A percentile compares a stretch with the other conserved stretches of the same genome.
These are phyloP conservation scores for Sorex maritimensis DNA, from an alignment of 2,797 vertebrate genomes.

Conservation along the genomic window DNA sequence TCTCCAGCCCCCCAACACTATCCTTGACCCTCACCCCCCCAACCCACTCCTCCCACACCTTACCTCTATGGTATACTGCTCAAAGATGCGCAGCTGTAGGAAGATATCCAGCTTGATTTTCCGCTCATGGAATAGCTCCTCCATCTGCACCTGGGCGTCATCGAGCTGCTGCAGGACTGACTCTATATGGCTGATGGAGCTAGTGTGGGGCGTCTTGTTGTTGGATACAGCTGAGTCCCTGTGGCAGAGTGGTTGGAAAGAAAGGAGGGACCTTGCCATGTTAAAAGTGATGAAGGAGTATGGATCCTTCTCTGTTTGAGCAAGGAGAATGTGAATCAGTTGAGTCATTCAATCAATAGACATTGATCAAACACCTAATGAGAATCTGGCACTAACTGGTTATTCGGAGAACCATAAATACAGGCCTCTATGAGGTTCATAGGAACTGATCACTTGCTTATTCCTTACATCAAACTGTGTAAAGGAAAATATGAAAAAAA, in stretches of 20 bases:
- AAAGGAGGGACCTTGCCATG: constrained; percentile 31
- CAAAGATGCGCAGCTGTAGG: constrained; percentile 98
- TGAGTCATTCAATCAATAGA: constrained; percentile 5
- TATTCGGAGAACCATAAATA: background rate
- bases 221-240: constrained; percentile 94
- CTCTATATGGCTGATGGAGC: constrained; percentile 98
- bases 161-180: constrained; percentile 98
- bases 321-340: background rate
- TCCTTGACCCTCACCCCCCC: background rate
- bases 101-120: constrained; percentile 98
- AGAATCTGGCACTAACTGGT: constrained; percentile 33
- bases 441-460: background rate
- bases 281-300: constrained; percentile 45
- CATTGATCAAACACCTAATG: background rate
- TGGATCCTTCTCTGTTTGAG: background rate
- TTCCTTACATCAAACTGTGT: background rate
- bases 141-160: constrained; percentile 97
- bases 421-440: background rate
- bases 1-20: background rate
- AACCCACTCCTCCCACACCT: background rate
- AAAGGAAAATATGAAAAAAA: too few species aligned
- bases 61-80: constrained; percentile 96
- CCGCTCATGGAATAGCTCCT: constrained; percentile 98
- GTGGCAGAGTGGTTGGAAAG: constrained; percentile 81
- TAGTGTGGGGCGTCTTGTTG: constrained; percentile 96